A percentile compares a stretch with the other conserved stretches of the same genome.
These are phyloP conservation scores for Gyps fulvus DNA, from an alignment of 2,113 vertebrate genomes.

Conservation along the genomic window DNA sequence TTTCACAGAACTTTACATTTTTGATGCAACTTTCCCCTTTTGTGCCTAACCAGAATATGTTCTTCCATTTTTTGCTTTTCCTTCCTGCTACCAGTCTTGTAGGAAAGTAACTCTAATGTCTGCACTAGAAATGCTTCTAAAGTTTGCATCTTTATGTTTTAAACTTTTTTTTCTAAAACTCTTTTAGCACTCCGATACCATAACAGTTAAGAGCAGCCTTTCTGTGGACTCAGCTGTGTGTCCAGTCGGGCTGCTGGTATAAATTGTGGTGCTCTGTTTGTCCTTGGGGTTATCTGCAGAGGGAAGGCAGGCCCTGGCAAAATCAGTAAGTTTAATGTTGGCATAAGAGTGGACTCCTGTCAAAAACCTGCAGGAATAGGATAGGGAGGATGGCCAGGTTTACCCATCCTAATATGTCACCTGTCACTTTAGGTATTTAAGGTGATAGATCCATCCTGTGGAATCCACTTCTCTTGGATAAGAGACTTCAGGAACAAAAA, in stretches of 20 bases:
- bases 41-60: neutral
- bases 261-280: neutral
- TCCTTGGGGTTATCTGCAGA: neutral
- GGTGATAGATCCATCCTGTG: neutral
- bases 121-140: neutral
- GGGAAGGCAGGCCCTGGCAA: neutral
- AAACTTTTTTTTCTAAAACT: neutral
- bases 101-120: neutral
- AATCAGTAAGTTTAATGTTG: neutral
- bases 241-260: neutral
- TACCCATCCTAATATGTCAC: neutral
- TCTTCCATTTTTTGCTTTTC: neutral
- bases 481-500: neutral
- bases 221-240: neutral
- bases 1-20: neutral
- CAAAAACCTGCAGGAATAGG: neutral
- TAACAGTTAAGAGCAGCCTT: neutral
- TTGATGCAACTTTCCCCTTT: neutral
- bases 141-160: neutral
- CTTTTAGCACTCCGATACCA: rapidly evolving
- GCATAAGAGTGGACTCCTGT: neutral
- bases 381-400: neutral
- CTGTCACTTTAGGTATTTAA: neutral
- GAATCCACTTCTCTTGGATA: neutral
- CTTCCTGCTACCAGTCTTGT: neutral